Evolutionary conservation across 2,888 invertebrate genomes (phyloP), one percentile per base, ranked within the genome.

Genomic region (Ophion costatus): DNA sequence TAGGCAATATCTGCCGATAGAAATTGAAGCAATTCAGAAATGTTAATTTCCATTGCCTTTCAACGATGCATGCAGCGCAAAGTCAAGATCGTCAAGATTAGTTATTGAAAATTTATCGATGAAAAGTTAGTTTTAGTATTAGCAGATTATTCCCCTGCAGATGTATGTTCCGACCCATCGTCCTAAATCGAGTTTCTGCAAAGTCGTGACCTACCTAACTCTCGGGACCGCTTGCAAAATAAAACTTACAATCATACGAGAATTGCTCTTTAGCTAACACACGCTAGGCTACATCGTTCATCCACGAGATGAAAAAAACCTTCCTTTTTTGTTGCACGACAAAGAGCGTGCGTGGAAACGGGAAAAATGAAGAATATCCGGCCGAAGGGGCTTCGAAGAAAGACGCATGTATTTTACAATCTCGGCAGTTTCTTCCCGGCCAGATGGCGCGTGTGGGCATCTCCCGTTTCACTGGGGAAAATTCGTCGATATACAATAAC

Each of bases 361-460:
- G n/a, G 1, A 22, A 59, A 22, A 20, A 22, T 22, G 59, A 22
- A 59, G 22, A 22, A 59, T 22, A 59, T 59, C 59, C 59, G 59
- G 10, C 20, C 11, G 9, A 9, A 59, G 59, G 2, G 22, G 10
- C 20, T 22, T 59, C 20, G 20, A 20, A 56, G 33, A 56, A 33
- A 22, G 20, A 69, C 69, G 33, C 56, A 22, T 38, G 22, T 59
- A 59, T 22, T 59, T 59, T 59, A 59, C 59, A 20, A 59, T 59
- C 59, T 9, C 7, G 20, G 11, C 20, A 59, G 59, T 59, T 59
- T 59, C 22, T 20, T 59, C 22, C 17, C 20, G 9, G 59, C 22
- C 59, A 59, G 59, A 59, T 59, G 59, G 22, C 22, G 59, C 20
- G 22, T 20, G 59, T 22, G 22, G 59, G 59, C 59, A 59, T 22